A percentile compares a stretch with the other conserved stretches of the same genome.
phyloP scores from a whole-genome alignment of 2,113 vertebrate genomes.

The Polypterus senegalus region DNA sequence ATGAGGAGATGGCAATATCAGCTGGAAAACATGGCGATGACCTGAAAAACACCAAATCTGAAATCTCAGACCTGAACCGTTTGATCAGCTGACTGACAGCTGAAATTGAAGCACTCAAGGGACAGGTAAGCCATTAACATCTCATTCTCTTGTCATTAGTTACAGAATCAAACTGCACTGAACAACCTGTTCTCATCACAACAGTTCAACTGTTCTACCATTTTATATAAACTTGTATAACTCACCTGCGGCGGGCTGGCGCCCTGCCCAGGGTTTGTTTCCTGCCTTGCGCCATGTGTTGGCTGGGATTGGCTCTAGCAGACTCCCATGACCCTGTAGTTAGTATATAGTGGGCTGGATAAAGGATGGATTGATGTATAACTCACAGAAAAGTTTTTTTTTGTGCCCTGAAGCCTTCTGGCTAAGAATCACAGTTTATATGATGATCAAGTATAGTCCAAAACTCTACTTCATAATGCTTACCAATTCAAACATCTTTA shows the following conservation, averaged over 20 bases:
- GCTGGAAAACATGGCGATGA: conserved; percentile 60
- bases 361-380: no score
- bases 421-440: no score
- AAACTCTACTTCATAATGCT: not conserved
- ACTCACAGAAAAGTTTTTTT: not conserved
- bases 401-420: not conserved
- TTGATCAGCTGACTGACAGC: conserved; percentile 62
- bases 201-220: not conserved
- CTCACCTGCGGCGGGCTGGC: not conserved
- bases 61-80: conserved; percentile 69
- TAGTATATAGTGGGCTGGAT: no score
- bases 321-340: no score
- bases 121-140: conserved; percentile 49
- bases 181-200: not conserved
- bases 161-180: not conserved
- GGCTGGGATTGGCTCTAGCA: not conserved
- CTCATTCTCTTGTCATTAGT: no score
- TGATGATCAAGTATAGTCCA: no score
- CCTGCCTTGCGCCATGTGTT: not conserved
- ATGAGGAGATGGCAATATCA: conserved; percentile 57
- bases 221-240: not conserved
- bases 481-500: not conserved
- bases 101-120: conserved; percentile 63
- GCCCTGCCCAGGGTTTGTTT: not conserved
- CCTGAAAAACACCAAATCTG: conserved; percentile 57